phyloP scores from a whole-genome alignment of 2,797 vertebrate species.

The Galagoides demidoff region DNA sequence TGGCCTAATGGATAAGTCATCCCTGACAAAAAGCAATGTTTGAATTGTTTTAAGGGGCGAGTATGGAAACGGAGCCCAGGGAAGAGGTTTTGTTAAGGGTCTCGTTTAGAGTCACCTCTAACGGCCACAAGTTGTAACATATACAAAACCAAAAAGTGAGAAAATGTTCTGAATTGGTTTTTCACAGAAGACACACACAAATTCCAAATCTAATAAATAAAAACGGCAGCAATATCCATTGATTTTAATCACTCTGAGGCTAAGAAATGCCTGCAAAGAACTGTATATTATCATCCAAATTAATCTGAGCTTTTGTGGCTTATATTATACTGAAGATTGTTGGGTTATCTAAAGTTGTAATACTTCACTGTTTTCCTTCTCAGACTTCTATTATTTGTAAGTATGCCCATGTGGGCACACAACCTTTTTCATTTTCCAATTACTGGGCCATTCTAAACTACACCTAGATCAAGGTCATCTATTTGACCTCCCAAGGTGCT shows the following conservation, averaged over 20 bases:
- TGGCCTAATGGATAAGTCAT: not conserved
- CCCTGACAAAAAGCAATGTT: not conserved
- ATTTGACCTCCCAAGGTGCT: slow-evolving; percentile 18
- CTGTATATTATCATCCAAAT: slow-evolving; percentile 24
- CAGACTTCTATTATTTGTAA: not conserved
- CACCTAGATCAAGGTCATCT: slow-evolving; percentile 44
- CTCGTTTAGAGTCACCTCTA: not conserved
- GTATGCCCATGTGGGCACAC: not conserved
- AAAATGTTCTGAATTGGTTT: slow-evolving; percentile 4
- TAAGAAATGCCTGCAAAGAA: slow-evolving; percentile 12
- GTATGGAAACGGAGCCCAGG: not conserved
- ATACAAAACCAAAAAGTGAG: not conserved
- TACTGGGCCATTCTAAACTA: not conserved
- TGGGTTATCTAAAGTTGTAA: not conserved
- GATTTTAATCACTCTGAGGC: not conserved
- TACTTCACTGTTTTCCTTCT: not conserved
- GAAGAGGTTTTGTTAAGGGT: not conserved
- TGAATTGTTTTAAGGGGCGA: not conserved
- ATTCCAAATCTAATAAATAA: slow-evolving; percentile 23
- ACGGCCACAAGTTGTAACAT: not conserved
- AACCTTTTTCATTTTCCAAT: slow-evolving; percentile 30
- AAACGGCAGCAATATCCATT: not conserved
- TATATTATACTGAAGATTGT: not conserved
- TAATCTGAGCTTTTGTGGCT: slow-evolving; percentile 30
- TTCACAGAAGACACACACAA: not conserved